These are phyloP conservation scores for Smutsia gigantea DNA, from an alignment of 2,797 vertebrate species.

Conservation along the genomic window DNA sequence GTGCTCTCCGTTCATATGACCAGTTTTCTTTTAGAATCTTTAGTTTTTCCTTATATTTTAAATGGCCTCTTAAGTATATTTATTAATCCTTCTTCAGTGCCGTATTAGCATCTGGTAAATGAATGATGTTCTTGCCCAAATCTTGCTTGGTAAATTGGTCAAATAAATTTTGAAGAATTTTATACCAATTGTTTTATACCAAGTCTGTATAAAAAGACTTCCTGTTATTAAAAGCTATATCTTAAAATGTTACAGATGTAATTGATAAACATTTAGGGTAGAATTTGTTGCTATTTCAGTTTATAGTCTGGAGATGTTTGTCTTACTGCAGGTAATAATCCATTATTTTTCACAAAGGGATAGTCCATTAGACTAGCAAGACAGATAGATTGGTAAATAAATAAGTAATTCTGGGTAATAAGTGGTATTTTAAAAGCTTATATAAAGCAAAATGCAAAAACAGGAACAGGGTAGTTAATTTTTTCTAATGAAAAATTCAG, in stretches of 20 bases:
- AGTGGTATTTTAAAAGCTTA: background rate
- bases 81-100: background rate
- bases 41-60: slow-evolving; percentile 13
- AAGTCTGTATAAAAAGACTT: background rate
- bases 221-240: background rate
- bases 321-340: background rate
- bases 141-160: background rate
- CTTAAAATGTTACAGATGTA: background rate
- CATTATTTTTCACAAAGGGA: background rate
- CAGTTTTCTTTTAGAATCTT: background rate
- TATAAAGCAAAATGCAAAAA: background rate
- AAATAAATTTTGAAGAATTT: background rate
- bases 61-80: background rate
- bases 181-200: background rate
- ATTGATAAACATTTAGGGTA: background rate
- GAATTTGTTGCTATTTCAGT: background rate
- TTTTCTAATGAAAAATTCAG: background rate
- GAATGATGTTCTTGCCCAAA: background rate
- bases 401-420: background rate
- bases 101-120: background rate
- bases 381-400: background rate
- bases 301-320: background rate
- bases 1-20: background rate
- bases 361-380: background rate
- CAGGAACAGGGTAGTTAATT: background rate